Evolutionary conservation across 2,797 vertebrate genomes (phyloP), one percentile per base, ranked within the genome.

Genomic region (Sebastes aleutianus): DNA sequence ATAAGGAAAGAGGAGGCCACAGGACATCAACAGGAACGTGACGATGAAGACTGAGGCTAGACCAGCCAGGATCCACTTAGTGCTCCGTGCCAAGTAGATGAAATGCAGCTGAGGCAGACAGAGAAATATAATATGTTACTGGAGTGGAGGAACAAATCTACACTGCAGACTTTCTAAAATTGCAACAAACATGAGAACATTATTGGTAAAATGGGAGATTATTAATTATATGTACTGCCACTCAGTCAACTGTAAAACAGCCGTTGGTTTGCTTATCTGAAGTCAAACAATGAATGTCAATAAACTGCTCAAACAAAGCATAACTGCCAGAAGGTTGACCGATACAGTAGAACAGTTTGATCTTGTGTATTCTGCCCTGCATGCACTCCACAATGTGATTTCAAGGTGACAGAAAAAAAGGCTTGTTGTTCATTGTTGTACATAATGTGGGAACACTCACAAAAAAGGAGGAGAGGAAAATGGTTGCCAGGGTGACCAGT

Each of bases 391-490:
- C 62, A 26, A 6, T 57, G 20, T 24, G 16, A n/a, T 6, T 54
- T 66, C 18, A 71, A 71, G 29, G 36, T 54, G 29, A 3, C 6
- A 12, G 8, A 36, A 22, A 24, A 36, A 22, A 9, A 36, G 31
- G 53, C 32, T 54, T 59, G 11, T 9, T 43, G 5, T 57, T 57
- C 20, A 7, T 8, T 39, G 27, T 14, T 50, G 13, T 5, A 20
- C 50, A 27, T 8, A 36, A 78, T 32, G n/a, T 34, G 2, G 6
- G n/a, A 31, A 63, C 27, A 89, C 98, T 97, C 95, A 99, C 99
- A 89, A 99, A 97, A 91, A 97, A 99, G 8, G 98, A 98, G 59
- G 97, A 97, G 53, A 99, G 94, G 80, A 98, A 94, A 83, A 97
- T 89, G n/a, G 96, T 95, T 74, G 95, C 91, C 72, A 96, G 79